Conservation (phyloP, 1,140 invertebrate genomes). For the Drosophila pseudoobscura region DNA sequence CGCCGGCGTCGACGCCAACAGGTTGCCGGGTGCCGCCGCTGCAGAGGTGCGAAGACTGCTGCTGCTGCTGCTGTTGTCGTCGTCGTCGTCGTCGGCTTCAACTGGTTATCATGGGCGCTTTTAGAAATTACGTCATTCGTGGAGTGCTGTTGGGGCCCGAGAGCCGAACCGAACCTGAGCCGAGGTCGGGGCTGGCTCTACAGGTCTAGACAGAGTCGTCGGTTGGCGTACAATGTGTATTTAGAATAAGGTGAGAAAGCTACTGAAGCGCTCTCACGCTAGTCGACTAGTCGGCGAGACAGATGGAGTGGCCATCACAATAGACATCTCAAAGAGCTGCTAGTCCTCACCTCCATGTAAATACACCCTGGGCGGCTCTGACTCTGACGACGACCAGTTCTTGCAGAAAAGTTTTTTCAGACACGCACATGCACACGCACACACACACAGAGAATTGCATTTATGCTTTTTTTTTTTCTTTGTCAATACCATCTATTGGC, state of each 20-base stretch:
- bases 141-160: constrained; percentile 7
- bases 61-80: constrained; percentile 15
- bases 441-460: constrained; percentile 1
- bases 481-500: constrained; percentile 41
- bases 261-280: too few relatives aligned
- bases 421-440: constrained; percentile 19
- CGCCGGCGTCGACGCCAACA: constrained; percentile 55
- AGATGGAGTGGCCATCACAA: too few relatives aligned
- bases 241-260: too few relatives aligned
- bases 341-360: not conserved
- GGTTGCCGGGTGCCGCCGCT: constrained; percentile 50
- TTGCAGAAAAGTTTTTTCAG: constrained; percentile 15
- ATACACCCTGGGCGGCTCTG: not conserved
- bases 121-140: constrained; percentile 79
- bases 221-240: too few relatives aligned
- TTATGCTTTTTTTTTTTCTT: constrained; percentile 25
- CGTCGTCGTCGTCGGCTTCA: constrained; percentile 40
- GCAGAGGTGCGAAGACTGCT: constrained; percentile 58
- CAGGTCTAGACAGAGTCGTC: too few relatives aligned
- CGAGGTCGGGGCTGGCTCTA: too few relatives aligned
- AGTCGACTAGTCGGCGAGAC: too few relatives aligned
- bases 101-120: constrained; percentile 74
- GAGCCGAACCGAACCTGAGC: too few relatives aligned
- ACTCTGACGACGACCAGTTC: constrained; percentile 57
- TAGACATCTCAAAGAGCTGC: constrained; percentile 5